Percentiles rank a stretch among this genome's conserved stretches.
These are phyloP conservation scores for Drosophila rufa DNA, from an alignment of 1,140 invertebrate genomes.

Conservation along the genomic window DNA sequence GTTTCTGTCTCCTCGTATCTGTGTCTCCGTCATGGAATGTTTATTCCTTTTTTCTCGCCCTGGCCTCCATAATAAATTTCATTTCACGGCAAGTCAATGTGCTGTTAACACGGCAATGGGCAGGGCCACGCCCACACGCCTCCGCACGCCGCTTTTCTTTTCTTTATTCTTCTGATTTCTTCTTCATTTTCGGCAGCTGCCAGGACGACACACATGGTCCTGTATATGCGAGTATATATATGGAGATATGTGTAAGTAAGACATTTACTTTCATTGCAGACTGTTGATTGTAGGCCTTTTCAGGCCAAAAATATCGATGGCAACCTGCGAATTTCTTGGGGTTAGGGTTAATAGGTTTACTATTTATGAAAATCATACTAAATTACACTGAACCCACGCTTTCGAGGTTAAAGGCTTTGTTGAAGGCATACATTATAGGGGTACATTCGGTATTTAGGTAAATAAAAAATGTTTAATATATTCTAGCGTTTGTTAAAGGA, in stretches of 20 bases:
- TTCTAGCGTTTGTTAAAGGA: neutral
- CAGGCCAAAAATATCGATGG: slow-evolving; percentile 61
- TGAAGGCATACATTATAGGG: neutral
- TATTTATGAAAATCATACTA: slow-evolving; percentile 9
- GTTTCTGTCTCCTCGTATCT: slow-evolving; percentile 23
- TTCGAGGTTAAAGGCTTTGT: neutral
- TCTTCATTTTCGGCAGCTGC: slow-evolving; percentile 45
- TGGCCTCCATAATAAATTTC: slow-evolving; percentile 67
- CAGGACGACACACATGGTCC: slow-evolving; percentile 4
- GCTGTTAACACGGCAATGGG: slow-evolving; percentile 66
- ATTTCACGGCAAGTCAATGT: slow-evolving; percentile 74
- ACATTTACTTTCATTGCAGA: slow-evolving; percentile 81
- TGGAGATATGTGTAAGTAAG: slow-evolving; percentile 62
- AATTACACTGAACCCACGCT: neutral
- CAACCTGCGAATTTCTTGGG: neutral
- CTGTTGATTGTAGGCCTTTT: slow-evolving; percentile 73
- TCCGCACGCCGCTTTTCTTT: slow-evolving; percentile 21
- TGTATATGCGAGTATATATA: slow-evolving; percentile 5
- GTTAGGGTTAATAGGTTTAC: slow-evolving; percentile 3
- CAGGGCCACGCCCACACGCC: slow-evolving; percentile 30
- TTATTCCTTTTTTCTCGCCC: slow-evolving; percentile 34
- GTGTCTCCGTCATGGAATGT: slow-evolving; percentile 31
- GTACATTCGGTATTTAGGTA: too few species aligned
- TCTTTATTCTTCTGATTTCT: slow-evolving; percentile 21
- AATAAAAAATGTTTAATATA: neutral